Evolutionary conservation across 2,797 vertebrate genomes (phyloP).

Genomic region (Microtus agrestis): DNA sequence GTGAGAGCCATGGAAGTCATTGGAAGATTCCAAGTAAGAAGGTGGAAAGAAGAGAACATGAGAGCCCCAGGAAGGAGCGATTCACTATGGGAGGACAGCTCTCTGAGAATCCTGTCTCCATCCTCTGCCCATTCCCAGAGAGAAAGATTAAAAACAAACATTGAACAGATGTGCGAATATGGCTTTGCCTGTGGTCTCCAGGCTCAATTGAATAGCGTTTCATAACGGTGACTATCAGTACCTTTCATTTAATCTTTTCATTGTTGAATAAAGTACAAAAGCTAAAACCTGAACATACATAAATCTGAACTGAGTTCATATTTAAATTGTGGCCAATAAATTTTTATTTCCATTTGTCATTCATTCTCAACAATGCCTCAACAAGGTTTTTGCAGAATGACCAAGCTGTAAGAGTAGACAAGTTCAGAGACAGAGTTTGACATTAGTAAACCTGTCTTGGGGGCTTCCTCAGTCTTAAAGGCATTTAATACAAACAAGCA

Average conservation of each 20-base stretch:
- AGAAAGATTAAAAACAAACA: slow-evolving; percentile 20
- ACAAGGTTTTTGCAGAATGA: background rate
- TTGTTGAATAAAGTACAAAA: slow-evolving; percentile 25
- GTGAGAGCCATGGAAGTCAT: background rate
- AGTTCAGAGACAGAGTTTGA: background rate
- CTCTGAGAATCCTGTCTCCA: background rate
- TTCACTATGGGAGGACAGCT: background rate
- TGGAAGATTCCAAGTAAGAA: background rate
- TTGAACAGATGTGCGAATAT: slow-evolving; percentile 18
- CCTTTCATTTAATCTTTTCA: slow-evolving; percentile 17
- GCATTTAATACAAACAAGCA: background rate
- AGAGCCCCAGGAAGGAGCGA: background rate
- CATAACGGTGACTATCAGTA: background rate
- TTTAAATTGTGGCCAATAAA: background rate
- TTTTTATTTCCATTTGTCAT: background rate
- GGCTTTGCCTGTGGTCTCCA: background rate
- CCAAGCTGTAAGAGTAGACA: background rate
- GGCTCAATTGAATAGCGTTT: background rate
- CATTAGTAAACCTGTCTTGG: slow-evolving; percentile 1
- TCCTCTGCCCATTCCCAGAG: background rate
- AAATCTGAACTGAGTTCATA: slow-evolving; percentile 17
- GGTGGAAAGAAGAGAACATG: background rate
- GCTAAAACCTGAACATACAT: slow-evolving; percentile 25
- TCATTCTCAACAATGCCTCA: background rate
- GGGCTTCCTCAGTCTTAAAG: slow-evolving; percentile 32